These are phyloP conservation scores for Pitangus sulphuratus DNA, from an alignment of 2,797 vertebrate species.

Conservation along the genomic window DNA sequence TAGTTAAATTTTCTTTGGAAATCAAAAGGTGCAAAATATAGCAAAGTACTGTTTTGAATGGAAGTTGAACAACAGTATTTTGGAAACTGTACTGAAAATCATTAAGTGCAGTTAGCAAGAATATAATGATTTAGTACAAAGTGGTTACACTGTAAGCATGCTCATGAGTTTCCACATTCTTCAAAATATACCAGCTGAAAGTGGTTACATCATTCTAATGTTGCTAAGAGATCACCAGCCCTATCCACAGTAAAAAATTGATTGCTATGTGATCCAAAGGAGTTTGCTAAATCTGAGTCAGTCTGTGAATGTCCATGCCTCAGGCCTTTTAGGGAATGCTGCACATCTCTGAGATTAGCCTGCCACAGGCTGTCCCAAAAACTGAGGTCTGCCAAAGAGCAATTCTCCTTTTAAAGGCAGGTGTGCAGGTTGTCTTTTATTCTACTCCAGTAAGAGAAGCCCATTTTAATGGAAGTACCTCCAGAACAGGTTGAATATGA, in stretches of 20 bases:
- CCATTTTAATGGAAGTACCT: background rate
- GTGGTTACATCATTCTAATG: background rate
- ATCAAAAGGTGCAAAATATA: slow-evolving; percentile 74
- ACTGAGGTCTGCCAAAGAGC: background rate
- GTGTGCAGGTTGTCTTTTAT: background rate
- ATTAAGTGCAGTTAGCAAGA: slow-evolving; percentile 44
- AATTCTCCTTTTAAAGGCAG: fast-evolving
- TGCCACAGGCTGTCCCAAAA: background rate
- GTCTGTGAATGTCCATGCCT: background rate
- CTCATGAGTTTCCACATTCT: background rate
- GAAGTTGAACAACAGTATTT: slow-evolving; percentile 43
- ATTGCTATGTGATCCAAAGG: background rate
- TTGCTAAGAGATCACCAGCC: background rate
- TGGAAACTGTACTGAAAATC: slow-evolving; percentile 68
- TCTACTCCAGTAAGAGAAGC: background rate
- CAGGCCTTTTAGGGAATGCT: background rate
- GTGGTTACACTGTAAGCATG: background rate
- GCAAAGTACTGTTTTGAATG: slow-evolving; percentile 67
- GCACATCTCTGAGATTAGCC: background rate
- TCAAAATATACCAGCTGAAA: background rate
- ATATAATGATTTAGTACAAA: background rate
- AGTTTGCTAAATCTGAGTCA: background rate
- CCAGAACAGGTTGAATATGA: background rate
- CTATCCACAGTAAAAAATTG: background rate
- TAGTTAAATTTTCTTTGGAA: slow-evolving; percentile 68